A percentile compares a stretch with the other conserved stretches of the same genome.
Evolutionary conservation across 2,888 invertebrate species (phyloP).

Genomic region (Atethmia centrago): DNA sequence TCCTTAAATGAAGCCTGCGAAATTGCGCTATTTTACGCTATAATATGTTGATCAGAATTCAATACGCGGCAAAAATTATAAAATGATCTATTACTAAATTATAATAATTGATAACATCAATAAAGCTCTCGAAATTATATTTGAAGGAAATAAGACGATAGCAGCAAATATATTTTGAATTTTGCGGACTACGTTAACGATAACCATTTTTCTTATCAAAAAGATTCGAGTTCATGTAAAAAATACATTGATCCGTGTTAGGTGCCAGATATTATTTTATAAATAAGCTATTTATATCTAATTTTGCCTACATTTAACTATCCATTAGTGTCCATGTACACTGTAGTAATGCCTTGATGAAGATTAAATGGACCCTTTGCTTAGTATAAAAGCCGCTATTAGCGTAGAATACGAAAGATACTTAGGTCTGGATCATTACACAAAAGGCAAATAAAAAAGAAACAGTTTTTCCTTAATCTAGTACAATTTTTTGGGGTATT

Average conservation of each 20-base stretch:
- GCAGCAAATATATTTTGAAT: not conserved
- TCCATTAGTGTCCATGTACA: constrained; percentile 18
- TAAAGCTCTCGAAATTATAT: no score
- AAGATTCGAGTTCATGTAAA: not conserved
- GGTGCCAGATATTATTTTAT: not conserved
- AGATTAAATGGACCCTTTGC: constrained; percentile 21
- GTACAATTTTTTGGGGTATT: not conserved
- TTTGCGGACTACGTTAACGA: no score
- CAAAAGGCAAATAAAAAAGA: constrained; percentile 30
- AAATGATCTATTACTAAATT: no score
- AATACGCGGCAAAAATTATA: not conserved
- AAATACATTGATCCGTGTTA: not conserved
- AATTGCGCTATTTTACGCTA: not conserved
- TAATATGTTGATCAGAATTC: not conserved
- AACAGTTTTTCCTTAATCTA: not conserved
- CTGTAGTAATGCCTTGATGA: constrained; percentile 28
- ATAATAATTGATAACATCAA: no score
- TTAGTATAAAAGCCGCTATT: constrained; percentile 47
- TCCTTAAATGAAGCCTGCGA: no score
- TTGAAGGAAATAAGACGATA: not conserved
- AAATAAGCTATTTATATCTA: not conserved
- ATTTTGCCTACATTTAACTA: not conserved
- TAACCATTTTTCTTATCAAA: not conserved
- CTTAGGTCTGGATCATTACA: constrained; percentile 51
- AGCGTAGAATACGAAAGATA: constrained; percentile 30